Percentiles rank a stretch among this genome's conserved stretches.
Conservation (phyloP, 2,113 vertebrate genomes). For the Paradoxurus hermaphroditus region DNA sequence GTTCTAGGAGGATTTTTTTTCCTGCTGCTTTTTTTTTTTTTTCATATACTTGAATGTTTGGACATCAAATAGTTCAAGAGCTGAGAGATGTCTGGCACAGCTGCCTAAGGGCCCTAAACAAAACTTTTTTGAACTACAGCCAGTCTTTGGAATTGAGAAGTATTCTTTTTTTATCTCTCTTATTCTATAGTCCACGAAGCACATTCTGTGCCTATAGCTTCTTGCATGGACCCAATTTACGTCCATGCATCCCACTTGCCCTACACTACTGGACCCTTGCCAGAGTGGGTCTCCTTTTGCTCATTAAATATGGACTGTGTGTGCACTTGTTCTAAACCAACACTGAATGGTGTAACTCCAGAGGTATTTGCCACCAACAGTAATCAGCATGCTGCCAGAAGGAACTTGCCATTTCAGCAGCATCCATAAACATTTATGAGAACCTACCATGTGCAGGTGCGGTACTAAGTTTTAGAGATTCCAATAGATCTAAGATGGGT, state of each 20-base stretch:
- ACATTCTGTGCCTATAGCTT: background rate
- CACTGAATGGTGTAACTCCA: background rate
- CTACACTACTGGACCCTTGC: background rate
- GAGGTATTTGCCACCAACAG: background rate
- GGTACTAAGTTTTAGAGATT: background rate
- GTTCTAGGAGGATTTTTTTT: conserved; percentile 73
- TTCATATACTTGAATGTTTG: background rate
- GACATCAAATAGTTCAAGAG: conserved; percentile 48
- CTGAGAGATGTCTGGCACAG: background rate
- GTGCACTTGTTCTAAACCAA: background rate
- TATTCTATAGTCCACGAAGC: background rate
- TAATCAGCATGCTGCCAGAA: background rate
- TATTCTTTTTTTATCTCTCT: background rate
- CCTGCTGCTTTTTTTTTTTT: background rate
- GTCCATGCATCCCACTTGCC: background rate
- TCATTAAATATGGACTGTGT: background rate
- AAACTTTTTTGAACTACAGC: conserved; percentile 37
- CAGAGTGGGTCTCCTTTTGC: background rate
- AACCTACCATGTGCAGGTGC: background rate
- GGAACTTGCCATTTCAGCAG: background rate
- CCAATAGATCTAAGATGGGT: background rate
- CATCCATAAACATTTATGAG: background rate
- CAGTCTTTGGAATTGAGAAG: background rate
- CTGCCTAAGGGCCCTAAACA: background rate
- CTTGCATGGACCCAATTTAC: background rate